phyloP scores from a whole-genome alignment of 2,888 invertebrate species.

The Subacronicta megacephala region DNA sequence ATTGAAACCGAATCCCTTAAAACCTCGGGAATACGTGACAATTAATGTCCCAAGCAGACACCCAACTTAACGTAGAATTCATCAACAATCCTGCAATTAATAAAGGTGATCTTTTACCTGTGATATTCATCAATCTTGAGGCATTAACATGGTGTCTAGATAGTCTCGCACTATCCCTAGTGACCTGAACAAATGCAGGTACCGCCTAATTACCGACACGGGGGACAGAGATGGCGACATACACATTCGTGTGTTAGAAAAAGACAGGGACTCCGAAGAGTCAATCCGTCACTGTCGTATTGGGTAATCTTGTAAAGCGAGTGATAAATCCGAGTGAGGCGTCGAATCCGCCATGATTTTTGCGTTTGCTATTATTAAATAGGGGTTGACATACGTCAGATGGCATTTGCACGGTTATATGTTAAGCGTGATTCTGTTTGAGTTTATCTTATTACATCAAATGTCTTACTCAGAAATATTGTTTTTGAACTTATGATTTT shows the following conservation, averaged over 20 bases:
- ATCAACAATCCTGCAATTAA: conserved; percentile 53
- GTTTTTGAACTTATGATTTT: neutral
- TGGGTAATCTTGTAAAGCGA: conserved; percentile 84
- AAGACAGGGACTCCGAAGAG: conserved; percentile 68
- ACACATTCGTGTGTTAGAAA: conserved; percentile 54
- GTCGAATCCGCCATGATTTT: conserved; percentile 78
- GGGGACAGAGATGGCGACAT: conserved; percentile 63
- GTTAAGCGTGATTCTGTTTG: conserved; percentile 22
- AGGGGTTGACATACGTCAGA: conserved; percentile 67
- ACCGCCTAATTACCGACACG: conserved; percentile 79
- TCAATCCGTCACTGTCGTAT: conserved; percentile 88
- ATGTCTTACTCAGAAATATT: neutral
- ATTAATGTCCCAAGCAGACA: conserved; percentile 31
- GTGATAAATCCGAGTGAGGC: conserved; percentile 81
- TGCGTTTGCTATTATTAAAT: conserved; percentile 77
- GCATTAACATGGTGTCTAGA: conserved; percentile 84
- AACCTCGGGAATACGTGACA: conserved; percentile 47
- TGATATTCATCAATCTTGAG: conserved; percentile 80
- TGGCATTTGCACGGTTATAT: conserved; percentile 53
- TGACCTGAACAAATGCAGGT: conserved; percentile 86
- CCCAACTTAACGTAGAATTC: conserved; percentile 50
- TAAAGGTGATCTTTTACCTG: conserved; percentile 55
- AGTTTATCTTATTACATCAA: conserved; percentile 13
- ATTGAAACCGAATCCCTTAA: conserved; percentile 52
- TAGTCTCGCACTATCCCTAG: conserved; percentile 79